Evolutionary conservation across 2,797 vertebrate genomes (phyloP).

Genomic region (Schizothorax lantsangensis): DNA sequence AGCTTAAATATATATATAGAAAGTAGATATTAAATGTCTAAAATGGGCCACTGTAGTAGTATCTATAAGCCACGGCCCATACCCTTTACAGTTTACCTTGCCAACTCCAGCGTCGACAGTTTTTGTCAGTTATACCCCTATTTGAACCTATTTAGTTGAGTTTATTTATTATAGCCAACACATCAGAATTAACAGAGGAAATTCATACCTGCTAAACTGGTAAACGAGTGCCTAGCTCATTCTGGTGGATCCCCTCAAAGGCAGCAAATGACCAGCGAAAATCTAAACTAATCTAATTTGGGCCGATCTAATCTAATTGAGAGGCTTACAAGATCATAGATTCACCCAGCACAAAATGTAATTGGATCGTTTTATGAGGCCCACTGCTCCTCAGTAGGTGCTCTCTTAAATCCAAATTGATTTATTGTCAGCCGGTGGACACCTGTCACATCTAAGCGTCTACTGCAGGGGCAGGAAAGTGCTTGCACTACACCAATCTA

Average conservation of each 20-base stretch:
- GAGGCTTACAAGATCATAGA: slow-evolving; percentile 72
- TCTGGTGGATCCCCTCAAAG: slow-evolving; percentile 37
- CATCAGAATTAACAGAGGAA: slow-evolving; percentile 20
- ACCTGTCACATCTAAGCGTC: slow-evolving; percentile 72
- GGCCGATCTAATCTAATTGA: slow-evolving; percentile 71
- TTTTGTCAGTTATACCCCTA: slow-evolving; percentile 10
- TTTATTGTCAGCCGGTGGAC: slow-evolving; percentile 68
- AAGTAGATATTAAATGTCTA: too few relatives aligned
- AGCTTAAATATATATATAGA: too few relatives aligned
- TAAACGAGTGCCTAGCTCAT: slow-evolving; percentile 30
- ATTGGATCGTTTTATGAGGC: slow-evolving; percentile 73
- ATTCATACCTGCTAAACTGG: slow-evolving; percentile 18
- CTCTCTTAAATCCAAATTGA: slow-evolving; percentile 74
- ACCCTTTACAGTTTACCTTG: background rate
- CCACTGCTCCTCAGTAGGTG: slow-evolving; percentile 68
- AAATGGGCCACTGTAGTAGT: too few relatives aligned
- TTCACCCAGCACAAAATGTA: slow-evolving; percentile 72
- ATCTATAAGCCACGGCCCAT: background rate
- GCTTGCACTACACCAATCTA: slow-evolving; percentile 42
- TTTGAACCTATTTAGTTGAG: background rate
- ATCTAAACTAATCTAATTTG: slow-evolving; percentile 78
- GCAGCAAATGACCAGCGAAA: slow-evolving; percentile 57
- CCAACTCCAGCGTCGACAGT: background rate
- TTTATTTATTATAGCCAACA: slow-evolving; percentile 5
- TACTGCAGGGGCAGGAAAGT: slow-evolving; percentile 34